Percentiles rank a stretch among this genome's conserved stretches.
phyloP scores from a whole-genome alignment of 1,140 invertebrate species.

The Aphis craccivora region DNA sequence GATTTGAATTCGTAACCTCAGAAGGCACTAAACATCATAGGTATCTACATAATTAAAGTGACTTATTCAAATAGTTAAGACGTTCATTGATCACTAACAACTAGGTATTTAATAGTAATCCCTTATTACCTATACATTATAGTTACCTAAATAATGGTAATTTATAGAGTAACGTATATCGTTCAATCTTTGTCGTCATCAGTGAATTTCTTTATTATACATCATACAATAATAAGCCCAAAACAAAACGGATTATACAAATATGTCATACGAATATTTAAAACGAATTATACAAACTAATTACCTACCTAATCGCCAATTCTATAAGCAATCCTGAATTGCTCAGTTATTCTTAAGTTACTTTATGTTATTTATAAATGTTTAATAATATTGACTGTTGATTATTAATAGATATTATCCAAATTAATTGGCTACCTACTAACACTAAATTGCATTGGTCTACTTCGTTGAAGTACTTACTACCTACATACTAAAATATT shows the following conservation, averaged over 20 bases:
- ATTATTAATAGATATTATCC: neutral
- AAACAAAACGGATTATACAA: no score
- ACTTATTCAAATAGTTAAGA: neutral
- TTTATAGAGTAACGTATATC: no score
- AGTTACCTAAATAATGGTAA: no score
- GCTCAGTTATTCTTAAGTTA: neutral
- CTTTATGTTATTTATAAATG: neutral
- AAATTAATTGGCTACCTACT: neutral
- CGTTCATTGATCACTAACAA: neutral
- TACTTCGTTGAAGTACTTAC: no score
- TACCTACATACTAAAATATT: no score
- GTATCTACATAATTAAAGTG: neutral
- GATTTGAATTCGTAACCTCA: neutral
- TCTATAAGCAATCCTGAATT: neutral
- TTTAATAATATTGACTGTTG: neutral
- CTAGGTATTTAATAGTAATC: neutral
- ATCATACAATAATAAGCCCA: neutral
- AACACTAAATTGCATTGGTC: neutral
- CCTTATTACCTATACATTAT: neutral
- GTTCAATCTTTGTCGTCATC: neutral
- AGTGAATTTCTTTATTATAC: neutral
- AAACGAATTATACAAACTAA: no score
- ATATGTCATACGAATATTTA: no score
- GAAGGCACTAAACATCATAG: neutral
- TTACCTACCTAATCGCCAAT: no score